Percentiles rank a stretch among this genome's conserved stretches.
These are phyloP conservation scores for Hoplostethus mediterraneus DNA, from an alignment of 2,797 vertebrate genomes.

Conservation along the genomic window DNA sequence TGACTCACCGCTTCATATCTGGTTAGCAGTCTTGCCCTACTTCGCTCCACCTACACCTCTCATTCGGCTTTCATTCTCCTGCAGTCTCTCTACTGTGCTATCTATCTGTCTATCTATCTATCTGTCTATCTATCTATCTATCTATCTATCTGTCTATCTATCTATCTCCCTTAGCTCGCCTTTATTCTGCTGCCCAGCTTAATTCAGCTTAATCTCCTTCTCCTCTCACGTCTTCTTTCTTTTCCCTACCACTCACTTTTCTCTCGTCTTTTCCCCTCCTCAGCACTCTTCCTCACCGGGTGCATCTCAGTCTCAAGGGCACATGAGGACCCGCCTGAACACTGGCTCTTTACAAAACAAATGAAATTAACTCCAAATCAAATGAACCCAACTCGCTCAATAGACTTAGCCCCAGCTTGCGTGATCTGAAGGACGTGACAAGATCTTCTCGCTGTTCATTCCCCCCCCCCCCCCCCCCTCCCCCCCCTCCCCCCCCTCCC, in stretches of 20 bases:
- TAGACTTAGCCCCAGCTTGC: constrained; percentile 46
- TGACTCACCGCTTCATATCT: constrained; percentile 82
- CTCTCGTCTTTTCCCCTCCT: constrained; percentile 7
- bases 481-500: neutral
- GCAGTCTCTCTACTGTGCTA: constrained; percentile 34
- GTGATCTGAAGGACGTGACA: constrained; percentile 55
- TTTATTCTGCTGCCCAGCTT: neutral
- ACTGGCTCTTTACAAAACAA: constrained; percentile 57
- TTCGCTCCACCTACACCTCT: constrained; percentile 51
- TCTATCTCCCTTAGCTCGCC: too few relatives aligned
- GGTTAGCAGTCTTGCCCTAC: constrained; percentile 68
- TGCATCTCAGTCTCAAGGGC: constrained; percentile 24
- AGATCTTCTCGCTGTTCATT: constrained; percentile 45
- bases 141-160: too few relatives aligned
- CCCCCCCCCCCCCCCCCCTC: constrained; percentile 14
- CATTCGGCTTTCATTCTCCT: neutral
- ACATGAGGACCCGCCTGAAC: constrained; percentile 41
- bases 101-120: too few relatives aligned
- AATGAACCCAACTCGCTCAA: constrained; percentile 60
- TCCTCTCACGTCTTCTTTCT: neutral
- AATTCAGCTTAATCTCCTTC: neutral
- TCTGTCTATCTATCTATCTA: too few relatives aligned
- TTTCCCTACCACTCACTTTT: neutral
- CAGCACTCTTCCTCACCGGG: neutral
- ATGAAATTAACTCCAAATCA: constrained; percentile 54